These are phyloP conservation scores for Spongilla lacustris DNA, from an alignment of 37 sponge, comb jelly and placozoan genomes.

Conservation along the genomic window DNA sequence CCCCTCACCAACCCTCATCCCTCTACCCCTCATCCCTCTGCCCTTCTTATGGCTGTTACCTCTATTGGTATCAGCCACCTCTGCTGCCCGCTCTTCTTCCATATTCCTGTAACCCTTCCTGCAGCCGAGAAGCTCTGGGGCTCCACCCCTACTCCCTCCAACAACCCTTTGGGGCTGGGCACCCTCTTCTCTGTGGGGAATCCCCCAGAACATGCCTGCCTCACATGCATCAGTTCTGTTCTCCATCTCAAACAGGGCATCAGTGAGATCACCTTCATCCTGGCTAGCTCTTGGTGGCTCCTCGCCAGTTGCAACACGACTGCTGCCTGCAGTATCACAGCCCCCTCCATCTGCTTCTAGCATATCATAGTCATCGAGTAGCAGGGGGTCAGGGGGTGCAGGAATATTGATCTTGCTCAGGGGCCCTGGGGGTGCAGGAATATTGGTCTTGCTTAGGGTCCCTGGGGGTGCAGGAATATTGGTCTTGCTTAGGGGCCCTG, in stretches of 20 bases:
- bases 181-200: background rate
- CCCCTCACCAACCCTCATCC: slow-evolving; percentile 3
- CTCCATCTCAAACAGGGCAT: slow-evolving; percentile 56
- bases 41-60: background rate
- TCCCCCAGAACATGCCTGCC: slow-evolving; percentile 9
- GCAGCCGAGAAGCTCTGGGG: background rate
- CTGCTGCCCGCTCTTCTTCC: background rate
- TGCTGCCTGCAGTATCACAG: background rate
- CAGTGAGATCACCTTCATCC: slow-evolving; percentile 18
- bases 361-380: background rate
- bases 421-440: background rate
- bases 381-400: background rate
- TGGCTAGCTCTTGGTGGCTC: background rate
- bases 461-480: background rate
- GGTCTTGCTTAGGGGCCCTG: background rate
- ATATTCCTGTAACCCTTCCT: background rate
- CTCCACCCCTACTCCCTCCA: background rate
- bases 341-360: background rate
- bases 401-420: background rate
- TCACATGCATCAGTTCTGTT: slow-evolving; percentile 33
- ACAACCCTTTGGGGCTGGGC: background rate
- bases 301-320: background rate
- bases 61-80: background rate
- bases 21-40: too few relatives aligned
- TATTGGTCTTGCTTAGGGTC: background rate